phyloP scores from a whole-genome alignment of 2,888 invertebrate species.

The Pristionchus fissidentatus region DNA sequence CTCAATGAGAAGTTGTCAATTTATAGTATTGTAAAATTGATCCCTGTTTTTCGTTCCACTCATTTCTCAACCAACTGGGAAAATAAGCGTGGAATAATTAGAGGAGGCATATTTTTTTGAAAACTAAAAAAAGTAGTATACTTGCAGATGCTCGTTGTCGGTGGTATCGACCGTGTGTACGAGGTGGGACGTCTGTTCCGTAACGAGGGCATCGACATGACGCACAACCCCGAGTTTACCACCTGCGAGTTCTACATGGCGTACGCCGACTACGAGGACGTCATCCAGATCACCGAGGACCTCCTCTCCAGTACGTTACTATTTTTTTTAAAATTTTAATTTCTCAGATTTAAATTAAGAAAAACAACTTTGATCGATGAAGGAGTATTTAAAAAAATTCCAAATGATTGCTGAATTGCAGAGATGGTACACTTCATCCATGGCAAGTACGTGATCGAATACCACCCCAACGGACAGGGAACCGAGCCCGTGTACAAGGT shows the following conservation, averaged over 20 bases:
- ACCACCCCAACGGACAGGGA: conserved; percentile 87
- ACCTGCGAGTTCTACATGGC: conserved; percentile 99
- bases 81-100: too few relatives aligned
- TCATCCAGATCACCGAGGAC: conserved; percentile 92
- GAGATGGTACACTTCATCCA: conserved; percentile 93
- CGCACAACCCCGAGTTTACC: conserved; percentile 99
- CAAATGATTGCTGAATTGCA: conserved; percentile 65
- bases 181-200: conserved; percentile 88
- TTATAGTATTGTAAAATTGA: too few relatives aligned
- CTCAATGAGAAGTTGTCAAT: too few relatives aligned
- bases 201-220: conserved; percentile 98
- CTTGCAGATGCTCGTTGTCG: conserved; percentile 92
- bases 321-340: background rate
- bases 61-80: too few relatives aligned
- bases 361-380: background rate
- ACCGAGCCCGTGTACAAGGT: conserved; percentile 83
- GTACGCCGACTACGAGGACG: conserved; percentile 97
- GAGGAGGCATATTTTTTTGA: too few relatives aligned
- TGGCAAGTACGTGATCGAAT: conserved; percentile 90
- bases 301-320: conserved; percentile 84
- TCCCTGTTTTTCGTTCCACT: too few relatives aligned
- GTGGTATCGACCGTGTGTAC: conserved; percentile 93
- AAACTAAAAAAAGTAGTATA: background rate
- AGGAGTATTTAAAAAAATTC: background rate
- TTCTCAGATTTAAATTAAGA: too few relatives aligned